These are phyloP conservation scores for Trachelus stipa DNA, from an alignment of 2,888 invertebrate genomes.

Conservation along the genomic window DNA sequence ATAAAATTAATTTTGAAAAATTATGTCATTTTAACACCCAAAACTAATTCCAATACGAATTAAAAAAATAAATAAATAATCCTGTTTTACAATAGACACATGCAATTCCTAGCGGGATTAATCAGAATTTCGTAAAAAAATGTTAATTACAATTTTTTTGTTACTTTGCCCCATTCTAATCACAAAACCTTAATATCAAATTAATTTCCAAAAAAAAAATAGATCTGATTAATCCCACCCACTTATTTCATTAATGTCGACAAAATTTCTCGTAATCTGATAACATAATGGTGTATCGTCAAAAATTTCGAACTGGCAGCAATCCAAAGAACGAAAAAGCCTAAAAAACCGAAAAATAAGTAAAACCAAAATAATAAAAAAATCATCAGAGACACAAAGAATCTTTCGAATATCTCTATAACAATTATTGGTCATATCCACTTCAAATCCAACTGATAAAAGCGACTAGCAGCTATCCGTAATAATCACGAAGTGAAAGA, in stretches of 20 bases:
- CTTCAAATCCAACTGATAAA: constrained; percentile 49
- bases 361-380: neutral
- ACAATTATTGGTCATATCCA: constrained; percentile 38
- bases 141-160: neutral
- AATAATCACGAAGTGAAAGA: neutral
- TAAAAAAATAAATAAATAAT: neutral
- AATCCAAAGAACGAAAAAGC: neutral
- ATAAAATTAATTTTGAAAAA: neutral
- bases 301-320: neutral
- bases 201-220: neutral
- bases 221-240: neutral
- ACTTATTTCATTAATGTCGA: neutral
- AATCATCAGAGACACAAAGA: neutral
- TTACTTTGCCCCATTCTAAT: neutral
- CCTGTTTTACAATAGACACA: neutral
- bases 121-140: neutral
- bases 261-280: neutral
- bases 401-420: constrained; percentile 10
- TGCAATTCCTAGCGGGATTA: neutral
- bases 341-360: constrained; percentile 4
- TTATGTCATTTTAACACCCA: neutral
- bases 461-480: constrained; percentile 43
- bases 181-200: neutral
- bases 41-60: neutral
- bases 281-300: neutral